Percentiles rank a stretch among this genome's conserved stretches.
Conservation (phyloP, 2,888 invertebrate species). For the Megaustenia siamemsis region DNA sequence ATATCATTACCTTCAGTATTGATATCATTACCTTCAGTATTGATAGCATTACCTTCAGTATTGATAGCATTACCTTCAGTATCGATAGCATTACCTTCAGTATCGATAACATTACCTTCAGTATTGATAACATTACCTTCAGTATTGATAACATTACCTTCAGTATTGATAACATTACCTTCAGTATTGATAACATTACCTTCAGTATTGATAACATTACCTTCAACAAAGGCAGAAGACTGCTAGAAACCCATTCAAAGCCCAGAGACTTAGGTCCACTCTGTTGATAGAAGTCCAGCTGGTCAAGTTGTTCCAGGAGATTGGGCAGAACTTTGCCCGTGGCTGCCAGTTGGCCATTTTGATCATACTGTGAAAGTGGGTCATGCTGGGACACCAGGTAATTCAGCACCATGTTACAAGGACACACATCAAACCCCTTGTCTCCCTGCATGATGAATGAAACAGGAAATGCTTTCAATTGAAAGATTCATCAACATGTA, state of each 20-base stretch:
- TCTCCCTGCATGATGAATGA: constrained; percentile 8
- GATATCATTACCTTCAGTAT: too few species aligned
- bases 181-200: too few species aligned
- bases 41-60: too few species aligned
- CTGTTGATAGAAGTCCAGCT: constrained; percentile 67
- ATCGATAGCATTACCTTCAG: too few species aligned
- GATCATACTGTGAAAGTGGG: constrained; percentile 64
- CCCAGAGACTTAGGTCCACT: constrained; percentile 74
- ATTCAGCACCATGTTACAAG: constrained; percentile 76
- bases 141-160: too few species aligned
- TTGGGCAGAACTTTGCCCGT: constrained; percentile 64
- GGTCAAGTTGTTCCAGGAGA: constrained; percentile 66
- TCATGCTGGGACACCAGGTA: constrained; percentile 64
- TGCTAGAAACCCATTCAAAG: constrained; percentile 71
- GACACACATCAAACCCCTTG: constrained; percentile 72
- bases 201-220: constrained; percentile 54
- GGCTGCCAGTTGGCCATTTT: constrained; percentile 68
- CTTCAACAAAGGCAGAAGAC: constrained; percentile 72
- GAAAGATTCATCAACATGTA: too few species aligned
- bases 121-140: too few species aligned
- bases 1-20: background rate
- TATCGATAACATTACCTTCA: too few species aligned
- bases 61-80: too few species aligned
- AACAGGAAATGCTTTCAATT: background rate
- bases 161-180: too few species aligned